Evolutionary conservation across 2,113 vertebrate species (phyloP), one percentile per base, ranked within the genome.

Genomic region (Argyrosomus japonicus): DNA sequence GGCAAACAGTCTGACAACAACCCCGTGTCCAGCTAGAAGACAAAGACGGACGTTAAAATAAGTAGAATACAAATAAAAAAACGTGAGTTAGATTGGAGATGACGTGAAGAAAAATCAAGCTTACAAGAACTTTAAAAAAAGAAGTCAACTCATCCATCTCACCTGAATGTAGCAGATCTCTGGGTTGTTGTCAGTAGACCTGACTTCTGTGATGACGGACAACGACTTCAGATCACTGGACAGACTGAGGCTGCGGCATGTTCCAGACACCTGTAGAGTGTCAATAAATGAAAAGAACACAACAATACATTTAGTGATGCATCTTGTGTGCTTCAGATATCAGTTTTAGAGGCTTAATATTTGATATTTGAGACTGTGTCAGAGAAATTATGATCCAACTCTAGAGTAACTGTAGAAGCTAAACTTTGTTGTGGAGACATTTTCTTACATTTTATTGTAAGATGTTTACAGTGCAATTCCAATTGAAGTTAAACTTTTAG

Each of bases 141-240:
- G 0, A 60, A 57, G 17, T 5, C 4, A 54, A 45, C 17, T 11
- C 6, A 17, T 81, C 19, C 3, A 2, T 7, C 78, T 92, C 81
- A 96, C 98, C 96, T 99, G 98, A 84, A 98, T 92, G 82, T 97
- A 99, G 0, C 77, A 96, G 83, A 99, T 97, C 89, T 97, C 96
- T 1, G 95, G 89, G 54, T 94, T 92, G 0, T 88, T 85, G 32
- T 94, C 88, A 18, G 92, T 77, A 58, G 95, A 93, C 56, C n/a
- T 89, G 53, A 96, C 91, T 85, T 99, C 96, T 53, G 97, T 96
- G 91, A 99, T 93, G 87, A 98, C 95, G 0, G 97, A 98, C 0
- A 99, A 89, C 1, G 98, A 99, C 83, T 97, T 99, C 84, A 99
- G 93, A 84, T 99, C 98, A 89, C 97, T 97, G 25, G 98, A 98